Base-by-base conservation (phyloP, 23 tunicate species). In the Phallusia fumigata region DNA sequence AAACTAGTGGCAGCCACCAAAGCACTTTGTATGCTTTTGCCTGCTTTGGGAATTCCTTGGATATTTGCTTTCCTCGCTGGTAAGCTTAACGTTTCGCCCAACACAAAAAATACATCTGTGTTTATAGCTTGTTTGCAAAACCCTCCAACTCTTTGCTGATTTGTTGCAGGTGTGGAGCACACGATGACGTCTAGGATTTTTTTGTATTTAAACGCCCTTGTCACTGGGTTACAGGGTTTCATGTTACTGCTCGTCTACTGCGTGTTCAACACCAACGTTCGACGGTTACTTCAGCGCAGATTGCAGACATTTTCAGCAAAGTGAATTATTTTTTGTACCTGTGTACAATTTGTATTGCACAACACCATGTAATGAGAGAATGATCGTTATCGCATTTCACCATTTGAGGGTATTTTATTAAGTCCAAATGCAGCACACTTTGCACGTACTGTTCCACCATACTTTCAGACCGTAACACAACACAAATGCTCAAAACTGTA, bases 41-140 rank as follows among this genome's bases (percentile, higher is more conserved):
- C 69, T 58, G 69, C 69, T 16, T 58, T 58, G 69, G 69, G 69
- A 22, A 58, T 58, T 16, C 16, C 69, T 21, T 58, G 69, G 69
- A 13, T 58, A 58, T 58, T 58, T 58, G 69, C 69, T 21, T 58
- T 58, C 11, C 69, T 58, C 26, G 69, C 69, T 21, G 69, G 69
- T 58, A 58, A 58, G 69, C n/a, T 40, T 40, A 10, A 40, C 47
- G 47, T 40, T 40, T 40, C 5, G 47, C 47, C 10, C 10, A 3
- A 40, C 47, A 10, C 47, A 40, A n/a, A n/a, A n/a, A n/a, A n/a
- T 40, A 5, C 10, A 40, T 5, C 47, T 40, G 10, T 40, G 47
- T 40, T 40, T 40, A 5, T 5, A 40, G 10, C 47, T 40, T 40
- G 47, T 40, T 40, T 40, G 47, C 8, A 40, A 5, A 3, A 40